Percentiles rank a stretch among this genome's conserved stretches.
Evolutionary conservation across 2,888 invertebrate genomes (phyloP).

Genomic region (Cheilosia grossa): DNA sequence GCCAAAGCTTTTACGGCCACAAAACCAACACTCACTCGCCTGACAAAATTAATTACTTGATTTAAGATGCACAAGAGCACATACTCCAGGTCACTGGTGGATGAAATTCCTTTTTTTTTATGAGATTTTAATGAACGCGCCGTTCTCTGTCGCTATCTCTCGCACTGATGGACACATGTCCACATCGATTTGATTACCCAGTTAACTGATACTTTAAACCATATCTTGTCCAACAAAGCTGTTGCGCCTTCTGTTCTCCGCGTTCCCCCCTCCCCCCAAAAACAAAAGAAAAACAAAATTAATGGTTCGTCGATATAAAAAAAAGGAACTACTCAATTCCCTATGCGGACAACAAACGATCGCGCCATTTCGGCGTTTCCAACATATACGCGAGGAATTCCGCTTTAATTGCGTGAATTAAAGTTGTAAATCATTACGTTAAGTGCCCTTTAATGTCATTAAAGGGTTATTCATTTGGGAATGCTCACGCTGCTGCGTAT

Average conservation of each 20-base stretch:
- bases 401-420: conserved; percentile 82
- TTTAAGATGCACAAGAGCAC: conserved; percentile 18
- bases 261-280: neutral
- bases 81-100: conserved; percentile 26
- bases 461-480: conserved; percentile 79
- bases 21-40: neutral
- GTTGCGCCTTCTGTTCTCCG: conserved; percentile 50
- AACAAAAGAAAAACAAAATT: conserved; percentile 11
- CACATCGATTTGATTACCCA: conserved; percentile 53
- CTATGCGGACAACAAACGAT: conserved; percentile 16
- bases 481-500: neutral
- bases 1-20: conserved; percentile 18
- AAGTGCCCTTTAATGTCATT: conserved; percentile 81
- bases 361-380: conserved; percentile 22
- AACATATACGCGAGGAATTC: conserved; percentile 73
- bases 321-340: neutral
- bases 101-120: conserved; percentile 33
- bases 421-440: conserved; percentile 82
- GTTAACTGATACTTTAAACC: conserved; percentile 55
- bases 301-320: conserved; percentile 7
- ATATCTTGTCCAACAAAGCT: conserved; percentile 46
- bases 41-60: conserved; percentile 40
- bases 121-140: neutral
- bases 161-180: conserved; percentile 40
- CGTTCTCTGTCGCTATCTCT: neutral